Base-by-base conservation (phyloP, 2,888 invertebrate genomes). In the Drosophila neotestacea region DNA sequence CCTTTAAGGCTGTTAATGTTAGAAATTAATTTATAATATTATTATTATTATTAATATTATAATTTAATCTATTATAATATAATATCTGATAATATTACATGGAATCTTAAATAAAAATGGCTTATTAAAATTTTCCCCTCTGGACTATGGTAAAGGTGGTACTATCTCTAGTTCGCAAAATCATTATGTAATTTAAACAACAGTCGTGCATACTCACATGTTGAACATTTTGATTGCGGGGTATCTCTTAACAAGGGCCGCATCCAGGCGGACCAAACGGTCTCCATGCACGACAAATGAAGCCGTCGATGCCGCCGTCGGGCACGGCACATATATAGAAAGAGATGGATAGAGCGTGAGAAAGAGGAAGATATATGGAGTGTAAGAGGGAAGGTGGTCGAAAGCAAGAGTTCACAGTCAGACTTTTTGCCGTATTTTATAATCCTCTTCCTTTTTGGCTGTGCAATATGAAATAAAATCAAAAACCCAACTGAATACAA, bases 261-360 rank as follows among this genome's bases (percentile, higher is more conserved):
- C 67, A 75, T 79, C 51, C 60, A 55, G 61, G 44, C 51, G 51
- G 34, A 65, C 77, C 86, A 86, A 85, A 88, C 85, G 77, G 81
- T 84, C 77, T 81, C 71, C 72, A 77, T 71, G 81, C 85, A 88
- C 88, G 88, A 81, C 74, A 88, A 88, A 88, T 88, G 78, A 85
- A 85, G 75, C 82, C 67, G 61, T 71, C 86, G 76, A 68, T 68
- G 67, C 42, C 58, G 63, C 44, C 59, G 32, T 36, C 60, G 36
- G 30, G 60, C 44, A 28, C 32, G n/a, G 16, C 44, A 39, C 48
- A 69, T 63, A 62, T 44, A 67, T n/a, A 30, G 41, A 50, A 41
- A 39, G 47, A 36, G 44, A 44, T 13, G 22, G 22, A 16, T 7
- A 66, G 36, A 56, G 2, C 5, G 22, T 10, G 32, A 44, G 7